phyloP scores from a whole-genome alignment of 1,140 invertebrate species.

The Hylyphantes graminicola region DNA sequence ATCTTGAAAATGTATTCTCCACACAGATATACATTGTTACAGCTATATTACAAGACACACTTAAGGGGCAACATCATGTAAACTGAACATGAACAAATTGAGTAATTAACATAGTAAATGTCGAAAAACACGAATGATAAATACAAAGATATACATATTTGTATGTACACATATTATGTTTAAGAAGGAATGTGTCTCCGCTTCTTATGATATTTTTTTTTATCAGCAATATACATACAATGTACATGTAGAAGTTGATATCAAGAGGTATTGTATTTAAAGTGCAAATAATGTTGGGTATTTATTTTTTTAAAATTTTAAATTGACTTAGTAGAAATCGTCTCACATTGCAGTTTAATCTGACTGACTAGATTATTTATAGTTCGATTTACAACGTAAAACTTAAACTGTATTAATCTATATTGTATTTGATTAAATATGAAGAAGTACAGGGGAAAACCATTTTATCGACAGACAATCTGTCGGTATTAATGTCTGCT shows the following conservation, averaged over 20 bases:
- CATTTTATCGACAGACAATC: too few relatives aligned
- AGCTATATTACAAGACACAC: conserved; percentile 30
- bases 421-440: too few relatives aligned
- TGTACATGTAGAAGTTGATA: conserved; percentile 48
- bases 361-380: too few relatives aligned
- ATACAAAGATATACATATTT: neutral
- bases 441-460: too few relatives aligned
- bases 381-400: too few relatives aligned
- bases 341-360: too few relatives aligned
- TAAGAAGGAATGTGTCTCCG: conserved; percentile 7
- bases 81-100: neutral
- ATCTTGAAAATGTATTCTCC: conserved; percentile 8
- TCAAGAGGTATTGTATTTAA: conserved; percentile 19
- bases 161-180: neutral
- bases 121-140: conserved; percentile 20
- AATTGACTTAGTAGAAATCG: too few relatives aligned
- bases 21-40: conserved; percentile 11
- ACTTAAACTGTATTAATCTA: too few relatives aligned
- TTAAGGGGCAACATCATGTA: neutral
- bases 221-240: conserved; percentile 34
- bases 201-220: neutral
- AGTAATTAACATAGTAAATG: neutral
- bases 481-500: too few relatives aligned
- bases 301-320: too few relatives aligned
- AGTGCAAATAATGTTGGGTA: conserved; percentile 1